Conservation (phyloP, 2,797 vertebrate species). For the Jordanella pulchra region DNA sequence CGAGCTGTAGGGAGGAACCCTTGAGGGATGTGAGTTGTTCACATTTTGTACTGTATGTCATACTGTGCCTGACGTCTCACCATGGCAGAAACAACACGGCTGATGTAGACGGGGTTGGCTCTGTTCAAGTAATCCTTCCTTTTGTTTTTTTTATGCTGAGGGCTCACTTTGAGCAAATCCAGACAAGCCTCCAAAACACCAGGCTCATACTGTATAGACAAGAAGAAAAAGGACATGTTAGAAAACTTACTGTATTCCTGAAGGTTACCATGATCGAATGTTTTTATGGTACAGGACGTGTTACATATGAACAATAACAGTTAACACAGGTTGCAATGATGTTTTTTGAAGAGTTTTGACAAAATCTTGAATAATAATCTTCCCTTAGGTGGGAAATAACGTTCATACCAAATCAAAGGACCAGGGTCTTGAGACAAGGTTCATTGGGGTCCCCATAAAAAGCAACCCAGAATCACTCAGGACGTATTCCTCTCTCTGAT, state of each 20-base stretch:
- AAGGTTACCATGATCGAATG: background rate
- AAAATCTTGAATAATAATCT: background rate
- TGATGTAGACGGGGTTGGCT: conserved; percentile 84
- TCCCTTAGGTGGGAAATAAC: background rate
- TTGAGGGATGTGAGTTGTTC: background rate
- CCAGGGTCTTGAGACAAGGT: conserved; percentile 72
- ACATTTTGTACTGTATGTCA: background rate
- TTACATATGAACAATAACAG: background rate
- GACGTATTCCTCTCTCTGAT: conserved; percentile 78
- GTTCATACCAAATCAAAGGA: conserved; percentile 79
- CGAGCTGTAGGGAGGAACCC: background rate
- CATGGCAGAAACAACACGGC: conserved; percentile 91
- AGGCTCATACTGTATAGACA: conserved; percentile 83
- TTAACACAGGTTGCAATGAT: background rate
- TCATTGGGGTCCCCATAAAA: conserved; percentile 73
- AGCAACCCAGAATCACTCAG: conserved; percentile 74
- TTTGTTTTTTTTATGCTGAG: conserved; percentile 78
- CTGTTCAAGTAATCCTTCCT: conserved; percentile 81
- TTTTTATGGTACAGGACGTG: background rate
- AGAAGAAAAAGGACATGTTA: background rate
- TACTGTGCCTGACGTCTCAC: conserved; percentile 70
- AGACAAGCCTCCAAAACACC: conserved; percentile 86
- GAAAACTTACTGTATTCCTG: no score
- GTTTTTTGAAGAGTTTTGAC: fast-evolving
- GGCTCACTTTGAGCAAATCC: conserved; percentile 85